These are phyloP conservation scores for Brachypteracias leptosomus DNA, from an alignment of 2,113 vertebrate species.

Conservation along the genomic window DNA sequence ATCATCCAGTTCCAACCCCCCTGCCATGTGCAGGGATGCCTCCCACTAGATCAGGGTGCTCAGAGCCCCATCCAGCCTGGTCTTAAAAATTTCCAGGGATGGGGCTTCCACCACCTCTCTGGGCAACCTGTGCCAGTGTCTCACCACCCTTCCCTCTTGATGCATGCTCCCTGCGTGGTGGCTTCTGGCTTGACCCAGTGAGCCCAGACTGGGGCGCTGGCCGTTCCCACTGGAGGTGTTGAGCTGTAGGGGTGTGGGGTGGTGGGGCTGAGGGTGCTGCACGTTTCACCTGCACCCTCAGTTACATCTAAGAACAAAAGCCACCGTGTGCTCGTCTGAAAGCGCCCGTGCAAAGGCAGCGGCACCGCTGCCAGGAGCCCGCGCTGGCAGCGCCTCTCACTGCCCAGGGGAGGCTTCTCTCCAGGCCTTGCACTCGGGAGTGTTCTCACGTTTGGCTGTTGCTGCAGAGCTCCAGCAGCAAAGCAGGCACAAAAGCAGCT, in stretches of 20 bases:
- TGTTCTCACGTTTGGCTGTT: not conserved
- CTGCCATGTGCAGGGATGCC: too few relatives aligned
- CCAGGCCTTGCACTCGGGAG: not conserved
- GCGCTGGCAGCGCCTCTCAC: not conserved
- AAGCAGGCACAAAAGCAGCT: constrained; percentile 1
- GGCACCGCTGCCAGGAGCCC: not conserved
- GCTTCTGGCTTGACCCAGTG: not conserved
- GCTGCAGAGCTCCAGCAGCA: not conserved
- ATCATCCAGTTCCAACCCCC: too few relatives aligned
- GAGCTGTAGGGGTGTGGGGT: not conserved
- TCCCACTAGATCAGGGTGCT: too few relatives aligned
- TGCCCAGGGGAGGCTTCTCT: not conserved
- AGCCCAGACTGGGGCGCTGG: not conserved
- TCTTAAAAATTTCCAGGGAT: too few relatives aligned
- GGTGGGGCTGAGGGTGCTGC: not conserved
- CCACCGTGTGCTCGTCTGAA: not conserved
- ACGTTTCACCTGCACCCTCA: not conserved
- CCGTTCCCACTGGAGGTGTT: fast-evolving
- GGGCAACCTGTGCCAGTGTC: too few relatives aligned
- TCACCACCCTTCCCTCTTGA: not conserved
- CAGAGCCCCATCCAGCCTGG: too few relatives aligned
- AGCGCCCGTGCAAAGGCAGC: not conserved
- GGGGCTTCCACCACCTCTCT: too few relatives aligned
- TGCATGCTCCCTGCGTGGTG: fast-evolving
- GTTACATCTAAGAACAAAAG: not conserved